Percentiles rank a stretch among this genome's conserved stretches.
phyloP scores from a whole-genome alignment of 2,113 vertebrate species.

The Loxodonta africana region DNA sequence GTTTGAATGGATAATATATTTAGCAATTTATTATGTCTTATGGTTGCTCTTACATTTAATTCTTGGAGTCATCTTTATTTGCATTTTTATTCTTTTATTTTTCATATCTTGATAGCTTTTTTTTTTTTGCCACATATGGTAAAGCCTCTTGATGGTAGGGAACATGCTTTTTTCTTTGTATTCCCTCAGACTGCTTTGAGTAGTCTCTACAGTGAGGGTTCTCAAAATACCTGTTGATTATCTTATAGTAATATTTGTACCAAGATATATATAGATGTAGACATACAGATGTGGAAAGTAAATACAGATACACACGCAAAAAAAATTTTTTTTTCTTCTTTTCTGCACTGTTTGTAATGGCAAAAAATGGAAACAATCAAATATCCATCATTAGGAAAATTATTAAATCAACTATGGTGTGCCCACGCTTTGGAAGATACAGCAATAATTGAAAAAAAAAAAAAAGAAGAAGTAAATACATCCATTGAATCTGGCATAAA shows the following conservation, averaged over 20 bases:
- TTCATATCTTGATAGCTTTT: not conserved
- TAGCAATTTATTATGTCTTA: not conserved
- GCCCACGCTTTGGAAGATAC: not conserved
- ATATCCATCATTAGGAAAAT: not conserved
- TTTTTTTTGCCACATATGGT: too few species aligned
- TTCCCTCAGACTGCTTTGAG: not conserved
- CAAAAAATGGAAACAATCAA: not conserved
- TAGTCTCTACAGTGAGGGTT: not conserved
- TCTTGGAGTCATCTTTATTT: not conserved
- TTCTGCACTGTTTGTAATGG: not conserved
- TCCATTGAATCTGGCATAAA: constrained; percentile 11
- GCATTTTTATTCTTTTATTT: not conserved
- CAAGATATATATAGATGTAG: not conserved
- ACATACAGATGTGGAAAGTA: too few species aligned
- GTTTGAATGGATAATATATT: not conserved
- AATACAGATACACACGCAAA: too few species aligned
- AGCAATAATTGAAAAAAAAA: not conserved
- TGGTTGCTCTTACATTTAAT: not conserved
- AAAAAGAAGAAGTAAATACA: not conserved
- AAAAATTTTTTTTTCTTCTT: not conserved
- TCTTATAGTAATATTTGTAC: not conserved
- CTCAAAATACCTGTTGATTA: not conserved
- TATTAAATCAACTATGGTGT: not conserved
- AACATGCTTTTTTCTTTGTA: not conserved
- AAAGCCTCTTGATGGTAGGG: too few species aligned